Conservation (phyloP, 37 sponge, comb jelly and placozoan genomes). For the Petrosia ficiformis region DNA sequence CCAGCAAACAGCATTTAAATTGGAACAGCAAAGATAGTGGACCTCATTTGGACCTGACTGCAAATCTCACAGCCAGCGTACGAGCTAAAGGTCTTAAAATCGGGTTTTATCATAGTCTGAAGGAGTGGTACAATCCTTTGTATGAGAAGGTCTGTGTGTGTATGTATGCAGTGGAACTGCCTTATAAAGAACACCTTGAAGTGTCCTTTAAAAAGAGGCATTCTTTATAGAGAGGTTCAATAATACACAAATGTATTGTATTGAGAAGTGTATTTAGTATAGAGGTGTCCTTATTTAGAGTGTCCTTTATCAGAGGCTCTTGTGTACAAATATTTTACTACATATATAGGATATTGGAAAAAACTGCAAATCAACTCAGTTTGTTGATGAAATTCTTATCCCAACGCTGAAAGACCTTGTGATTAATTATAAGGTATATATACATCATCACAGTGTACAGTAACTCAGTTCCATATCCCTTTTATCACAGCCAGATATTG, state of each 20-base stretch:
- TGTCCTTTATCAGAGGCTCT: neutral
- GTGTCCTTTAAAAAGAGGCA: too few species aligned
- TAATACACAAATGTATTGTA: too few species aligned
- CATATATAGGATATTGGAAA: slow-evolving; percentile 40
- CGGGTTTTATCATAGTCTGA: slow-evolving; percentile 82
- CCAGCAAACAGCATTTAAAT: slow-evolving; percentile 65
- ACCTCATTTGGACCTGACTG: slow-evolving; percentile 67
- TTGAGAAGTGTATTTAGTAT: too few species aligned
- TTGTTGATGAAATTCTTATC: slow-evolving; percentile 52
- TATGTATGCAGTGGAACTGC: too few species aligned
- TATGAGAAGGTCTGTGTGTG: slow-evolving; percentile 51
- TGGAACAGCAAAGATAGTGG: slow-evolving; percentile 83
- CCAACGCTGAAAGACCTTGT: slow-evolving; percentile 73
- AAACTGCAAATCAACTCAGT: slow-evolving; percentile 64
- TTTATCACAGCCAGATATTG: slow-evolving; percentile 52
- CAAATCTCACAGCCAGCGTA: slow-evolving; percentile 64
- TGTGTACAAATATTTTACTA: neutral
- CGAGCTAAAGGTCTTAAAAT: slow-evolving; percentile 52
- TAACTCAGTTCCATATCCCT: too few species aligned
- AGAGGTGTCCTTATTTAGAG: too few species aligned
- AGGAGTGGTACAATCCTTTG: slow-evolving; percentile 83
- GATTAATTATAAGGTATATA: slow-evolving; percentile 46
- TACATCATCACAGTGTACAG: neutral
- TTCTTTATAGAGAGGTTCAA: too few species aligned
- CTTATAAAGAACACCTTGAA: too few species aligned